Conservation (phyloP, 2,888 invertebrate genomes). For the Drosophila hawaiiensis region DNA sequence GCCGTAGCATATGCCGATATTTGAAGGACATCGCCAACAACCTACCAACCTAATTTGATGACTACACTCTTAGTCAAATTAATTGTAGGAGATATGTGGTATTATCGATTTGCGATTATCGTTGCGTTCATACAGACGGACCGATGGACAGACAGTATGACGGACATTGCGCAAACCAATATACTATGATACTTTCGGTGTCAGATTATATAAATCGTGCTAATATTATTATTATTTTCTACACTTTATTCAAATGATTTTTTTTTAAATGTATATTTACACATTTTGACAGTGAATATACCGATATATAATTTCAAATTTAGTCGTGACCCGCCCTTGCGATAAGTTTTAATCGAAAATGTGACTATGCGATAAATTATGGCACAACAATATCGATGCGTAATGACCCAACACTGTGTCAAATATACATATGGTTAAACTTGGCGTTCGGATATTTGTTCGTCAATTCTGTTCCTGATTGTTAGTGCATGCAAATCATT, state of each 20-base stretch:
- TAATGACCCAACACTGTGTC: slow-evolving; percentile 12
- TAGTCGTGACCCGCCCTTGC: neutral
- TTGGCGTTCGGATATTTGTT: slow-evolving; percentile 7
- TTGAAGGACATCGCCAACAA: too few species aligned
- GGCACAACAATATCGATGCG: neutral
- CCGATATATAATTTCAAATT: neutral
- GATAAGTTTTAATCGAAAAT: slow-evolving; percentile 5
- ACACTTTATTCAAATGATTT: neutral
- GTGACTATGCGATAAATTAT: slow-evolving; percentile 11
- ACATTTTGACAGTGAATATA: neutral
- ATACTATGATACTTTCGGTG: too few species aligned
- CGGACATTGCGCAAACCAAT: too few species aligned
- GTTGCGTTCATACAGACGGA: too few species aligned
- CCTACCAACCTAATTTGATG: neutral
- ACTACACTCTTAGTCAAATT: neutral
- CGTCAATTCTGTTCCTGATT: slow-evolving; percentile 17
- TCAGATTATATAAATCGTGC: too few species aligned
- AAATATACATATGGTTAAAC: slow-evolving; percentile 10
- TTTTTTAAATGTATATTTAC: neutral
- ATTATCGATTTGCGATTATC: too few species aligned
- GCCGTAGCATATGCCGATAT: too few species aligned
- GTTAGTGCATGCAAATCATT: slow-evolving; percentile 17
- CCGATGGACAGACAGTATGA: too few species aligned
- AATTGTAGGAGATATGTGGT: neutral
- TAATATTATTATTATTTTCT: neutral